Base-by-base conservation (phyloP, 2,113 vertebrate genomes). In the Dascyllus trimaculatus region DNA sequence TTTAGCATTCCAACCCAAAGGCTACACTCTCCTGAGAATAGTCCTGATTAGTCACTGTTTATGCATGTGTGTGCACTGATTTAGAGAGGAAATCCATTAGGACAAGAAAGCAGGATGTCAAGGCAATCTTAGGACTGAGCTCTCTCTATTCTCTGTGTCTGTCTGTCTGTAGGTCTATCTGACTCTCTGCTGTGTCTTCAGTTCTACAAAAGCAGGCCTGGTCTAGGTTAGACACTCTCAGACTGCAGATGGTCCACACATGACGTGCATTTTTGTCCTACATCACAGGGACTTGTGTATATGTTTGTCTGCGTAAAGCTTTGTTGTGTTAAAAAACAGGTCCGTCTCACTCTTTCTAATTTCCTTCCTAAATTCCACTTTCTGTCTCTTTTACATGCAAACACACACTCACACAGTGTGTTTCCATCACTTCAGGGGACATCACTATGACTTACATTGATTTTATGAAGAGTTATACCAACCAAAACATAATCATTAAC, bases 171-270 rank as follows among this genome's bases (percentile, higher is more conserved):
- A 24, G 4, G 7, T 51, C 68, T 80, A 4, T 38, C n/a, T n/a
- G n/a, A n/a, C n/a, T n/a, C n/a, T n/a, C n/a, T n/a, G n/a, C n/a
- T n/a, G n/a, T n/a, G 6, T 29, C 29, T 29, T 5, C 29, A 29
- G 29, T 29, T 29, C 6, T 29, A 4, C 29, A 29, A 29, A 29
- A 29, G 29, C 29, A 17, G 48, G 14, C 6, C 66, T 17, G 2
- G 43, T 51, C 40, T 19, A 22, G 17, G 35, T 71, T 32, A 22
- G 60, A 3, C 11, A 69, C 17, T 82, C 45, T 21, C 45, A 72
- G 14, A 21, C 67, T 58, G 58, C 84, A 89, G 63, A 80, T 69
- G 70, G 72, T 72, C 67, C 26, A 57, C 81, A 90, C 48, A 87
- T 87, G 84, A 61, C 18, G 46, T 11, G 22, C 52, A 65, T 52